Conservation (phyloP, 2,797 vertebrate species). For the Aplochiton taeniatus region DNA sequence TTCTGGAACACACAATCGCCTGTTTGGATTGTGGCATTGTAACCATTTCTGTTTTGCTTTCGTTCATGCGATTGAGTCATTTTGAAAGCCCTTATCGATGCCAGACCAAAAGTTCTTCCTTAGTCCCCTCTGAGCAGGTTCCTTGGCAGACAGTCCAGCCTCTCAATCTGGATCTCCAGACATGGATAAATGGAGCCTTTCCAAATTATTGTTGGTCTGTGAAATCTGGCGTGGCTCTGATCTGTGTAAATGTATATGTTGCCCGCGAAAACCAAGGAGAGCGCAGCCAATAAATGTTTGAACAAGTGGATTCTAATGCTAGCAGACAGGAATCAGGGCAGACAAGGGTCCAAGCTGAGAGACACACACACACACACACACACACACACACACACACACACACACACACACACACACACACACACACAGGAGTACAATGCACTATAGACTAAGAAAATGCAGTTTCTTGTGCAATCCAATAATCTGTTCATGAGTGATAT, state of each 20-base stretch:
- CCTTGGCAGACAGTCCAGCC: conserved; percentile 3
- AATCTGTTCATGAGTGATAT: too few relatives aligned
- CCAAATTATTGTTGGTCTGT: conserved; percentile 32
- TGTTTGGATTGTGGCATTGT: conserved; percentile 37
- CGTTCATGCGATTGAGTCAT: background rate
- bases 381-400: too few relatives aligned
- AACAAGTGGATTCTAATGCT: conserved; percentile 14
- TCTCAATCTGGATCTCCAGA: conserved; percentile 11
- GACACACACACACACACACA: too few relatives aligned
- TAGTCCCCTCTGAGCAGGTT: background rate
- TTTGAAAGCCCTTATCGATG: too few relatives aligned
- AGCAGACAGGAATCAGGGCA: background rate
- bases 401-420: too few relatives aligned
- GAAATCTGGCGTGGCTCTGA: conserved; percentile 60
- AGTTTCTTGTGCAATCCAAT: too few relatives aligned
- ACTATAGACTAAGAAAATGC: too few relatives aligned
- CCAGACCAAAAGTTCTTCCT: background rate
- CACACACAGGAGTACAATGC: too few relatives aligned
- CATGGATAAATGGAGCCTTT: conserved; percentile 12
- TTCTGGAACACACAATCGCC: too few relatives aligned
- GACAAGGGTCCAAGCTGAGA: background rate
- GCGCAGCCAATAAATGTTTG: conserved; percentile 48
- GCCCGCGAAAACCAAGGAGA: conserved; percentile 40
- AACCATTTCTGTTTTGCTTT: conserved; percentile 10
- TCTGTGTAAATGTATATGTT: conserved; percentile 46